Percentiles rank a stretch among this genome's conserved stretches.
phyloP scores from a whole-genome alignment of 2,797 vertebrate genomes.

The Enteromius treurensis region DNA sequence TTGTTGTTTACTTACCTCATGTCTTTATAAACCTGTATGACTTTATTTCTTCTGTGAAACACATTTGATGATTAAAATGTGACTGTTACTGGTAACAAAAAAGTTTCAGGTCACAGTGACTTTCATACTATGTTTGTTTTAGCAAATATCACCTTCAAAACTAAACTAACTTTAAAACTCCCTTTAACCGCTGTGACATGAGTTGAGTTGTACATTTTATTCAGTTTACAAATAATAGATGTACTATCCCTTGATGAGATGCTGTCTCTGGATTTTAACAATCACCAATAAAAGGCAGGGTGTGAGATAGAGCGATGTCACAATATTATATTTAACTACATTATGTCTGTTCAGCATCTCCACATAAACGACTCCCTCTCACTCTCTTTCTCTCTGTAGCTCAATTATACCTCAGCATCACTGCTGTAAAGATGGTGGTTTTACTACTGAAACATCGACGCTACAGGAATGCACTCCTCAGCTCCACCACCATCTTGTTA shows the following conservation, averaged over 20 bases:
- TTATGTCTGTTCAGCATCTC: background rate
- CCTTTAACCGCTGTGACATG: background rate
- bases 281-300: too few species aligned
- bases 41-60: background rate
- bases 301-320: too few species aligned
- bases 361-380: background rate
- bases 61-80: background rate
- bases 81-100: background rate
- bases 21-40: background rate
- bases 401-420: background rate
- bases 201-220: background rate
- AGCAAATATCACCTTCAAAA: background rate
- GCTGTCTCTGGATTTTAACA: too few species aligned
- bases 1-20: background rate
- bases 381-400: background rate
- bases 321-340: too few species aligned
- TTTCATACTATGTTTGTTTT: too few species aligned
- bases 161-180: background rate
- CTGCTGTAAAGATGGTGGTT: background rate
- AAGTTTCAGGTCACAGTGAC: background rate
- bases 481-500: background rate
- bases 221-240: background rate
- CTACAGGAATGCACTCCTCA: background rate
- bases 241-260: background rate
- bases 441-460: background rate